Percentiles rank a stretch among this genome's conserved stretches.
phyloP scores from a whole-genome alignment of 2,113 vertebrate genomes.

The Motacilla alba region DNA sequence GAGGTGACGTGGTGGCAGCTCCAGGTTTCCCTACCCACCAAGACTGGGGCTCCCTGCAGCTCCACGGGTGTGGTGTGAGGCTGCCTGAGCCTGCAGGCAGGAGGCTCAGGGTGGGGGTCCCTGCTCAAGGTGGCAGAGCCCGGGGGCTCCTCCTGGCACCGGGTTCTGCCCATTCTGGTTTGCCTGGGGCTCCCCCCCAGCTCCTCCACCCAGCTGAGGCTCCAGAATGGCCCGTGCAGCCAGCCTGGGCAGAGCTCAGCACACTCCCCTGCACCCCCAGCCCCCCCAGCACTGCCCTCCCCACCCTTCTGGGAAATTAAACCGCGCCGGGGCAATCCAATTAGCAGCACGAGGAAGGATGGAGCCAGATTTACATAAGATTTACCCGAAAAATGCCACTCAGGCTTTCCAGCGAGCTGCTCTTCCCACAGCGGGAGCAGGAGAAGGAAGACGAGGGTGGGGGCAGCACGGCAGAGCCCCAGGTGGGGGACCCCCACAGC shows the following conservation, averaged over 20 bases:
- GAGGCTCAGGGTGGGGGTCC: neutral
- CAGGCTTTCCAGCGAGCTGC: slow-evolving; percentile 26
- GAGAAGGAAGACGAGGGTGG: neutral
- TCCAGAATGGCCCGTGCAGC: accelerated
- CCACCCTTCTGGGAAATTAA: neutral
- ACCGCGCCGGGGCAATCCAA: neutral
- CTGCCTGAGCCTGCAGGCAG: neutral
- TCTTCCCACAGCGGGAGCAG: neutral
- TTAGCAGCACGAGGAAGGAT: neutral
- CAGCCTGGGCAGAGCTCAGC: neutral
- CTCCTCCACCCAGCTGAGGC: neutral
- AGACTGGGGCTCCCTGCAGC: neutral
- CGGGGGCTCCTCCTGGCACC: accelerated
- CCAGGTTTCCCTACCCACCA: neutral
- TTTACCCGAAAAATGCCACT: slow-evolving; percentile 53
- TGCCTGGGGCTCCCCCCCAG: neutral
- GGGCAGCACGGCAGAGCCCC: accelerated
- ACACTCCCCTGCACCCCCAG: accelerated
- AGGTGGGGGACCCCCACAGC: neutral
- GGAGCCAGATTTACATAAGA: slow-evolving; percentile 44
- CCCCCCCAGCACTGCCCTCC: neutral
- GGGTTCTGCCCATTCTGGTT: neutral
- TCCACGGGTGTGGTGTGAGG: accelerated
- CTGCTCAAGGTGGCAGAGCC: neutral
- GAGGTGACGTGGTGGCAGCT: neutral